Percentiles rank a stretch among this genome's conserved stretches.
Evolutionary conservation across 2,113 vertebrate species (phyloP).

Genomic region (Zapornia atra): DNA sequence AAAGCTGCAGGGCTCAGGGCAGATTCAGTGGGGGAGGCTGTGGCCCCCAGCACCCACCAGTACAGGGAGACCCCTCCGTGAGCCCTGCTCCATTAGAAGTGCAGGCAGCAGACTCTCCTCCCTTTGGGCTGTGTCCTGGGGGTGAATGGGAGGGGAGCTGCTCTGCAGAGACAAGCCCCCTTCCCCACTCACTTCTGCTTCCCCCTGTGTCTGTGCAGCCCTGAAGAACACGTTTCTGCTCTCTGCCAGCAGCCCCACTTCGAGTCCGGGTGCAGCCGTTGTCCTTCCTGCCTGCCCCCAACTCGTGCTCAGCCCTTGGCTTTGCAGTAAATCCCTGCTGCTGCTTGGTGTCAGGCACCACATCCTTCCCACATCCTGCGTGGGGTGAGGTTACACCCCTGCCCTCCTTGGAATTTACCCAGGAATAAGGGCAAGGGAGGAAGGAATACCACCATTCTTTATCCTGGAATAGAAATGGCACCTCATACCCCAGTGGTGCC

Average conservation of each 20-base stretch:
- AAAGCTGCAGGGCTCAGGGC: background rate
- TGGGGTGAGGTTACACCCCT: background rate
- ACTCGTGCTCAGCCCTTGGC: background rate
- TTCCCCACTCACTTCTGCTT: background rate
- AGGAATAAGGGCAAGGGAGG: background rate
- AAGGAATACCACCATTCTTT: background rate
- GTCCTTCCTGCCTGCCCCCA: background rate
- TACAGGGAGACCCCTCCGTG: background rate
- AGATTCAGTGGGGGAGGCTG: accelerated
- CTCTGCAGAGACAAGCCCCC: background rate
- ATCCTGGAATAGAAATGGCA: background rate
- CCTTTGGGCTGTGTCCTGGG: background rate
- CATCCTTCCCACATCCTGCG: background rate
- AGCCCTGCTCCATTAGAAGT: background rate
- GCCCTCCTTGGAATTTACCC: background rate
- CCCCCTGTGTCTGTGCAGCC: background rate
- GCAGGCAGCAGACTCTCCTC: background rate
- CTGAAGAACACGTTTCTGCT: background rate
- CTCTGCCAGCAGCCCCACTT: background rate
- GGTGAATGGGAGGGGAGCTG: accelerated
- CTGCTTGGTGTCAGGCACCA: background rate
- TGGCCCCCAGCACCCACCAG: background rate
- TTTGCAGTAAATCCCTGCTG: background rate
- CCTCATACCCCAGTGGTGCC: background rate
- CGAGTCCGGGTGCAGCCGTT: background rate